Evolutionary conservation across 1,140 invertebrate species (phyloP).

Genomic region (Polypedilum pembai): DNA sequence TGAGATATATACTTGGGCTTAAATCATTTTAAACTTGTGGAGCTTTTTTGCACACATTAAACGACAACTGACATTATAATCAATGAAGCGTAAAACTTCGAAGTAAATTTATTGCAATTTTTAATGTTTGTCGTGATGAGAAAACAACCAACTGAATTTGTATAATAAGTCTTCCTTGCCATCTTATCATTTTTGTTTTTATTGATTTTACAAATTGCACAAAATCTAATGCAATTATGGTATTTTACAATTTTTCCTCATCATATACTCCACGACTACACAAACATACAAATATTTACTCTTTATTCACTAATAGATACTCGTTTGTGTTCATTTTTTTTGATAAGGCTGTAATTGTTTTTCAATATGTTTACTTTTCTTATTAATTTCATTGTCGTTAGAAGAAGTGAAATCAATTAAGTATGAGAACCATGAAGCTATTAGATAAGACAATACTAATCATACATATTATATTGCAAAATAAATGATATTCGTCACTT

Average conservation of each 20-base stretch:
- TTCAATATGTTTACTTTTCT: neutral
- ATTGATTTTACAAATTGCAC: neutral
- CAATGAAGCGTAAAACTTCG: too few relatives aligned
- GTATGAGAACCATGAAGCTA: constrained; percentile 23
- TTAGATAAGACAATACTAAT: constrained; percentile 27
- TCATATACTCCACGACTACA: neutral
- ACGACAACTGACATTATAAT: too few relatives aligned
- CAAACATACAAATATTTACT: neutral
- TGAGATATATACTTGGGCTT: too few relatives aligned
- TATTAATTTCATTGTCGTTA: neutral
- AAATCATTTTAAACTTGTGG: too few relatives aligned
- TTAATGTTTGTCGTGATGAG: too few relatives aligned
- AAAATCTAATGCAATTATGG: neutral
- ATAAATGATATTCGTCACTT: constrained; percentile 1
- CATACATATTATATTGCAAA: neutral
- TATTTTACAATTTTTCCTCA: neutral
- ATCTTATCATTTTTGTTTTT: too few relatives aligned
- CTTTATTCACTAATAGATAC: neutral
- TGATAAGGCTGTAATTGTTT: neutral
- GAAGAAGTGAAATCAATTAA: neutral
- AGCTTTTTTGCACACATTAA: too few relatives aligned
- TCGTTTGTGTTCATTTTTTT: neutral
- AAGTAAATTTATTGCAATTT: too few relatives aligned
- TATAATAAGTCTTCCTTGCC: too few relatives aligned
- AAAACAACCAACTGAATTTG: too few relatives aligned